phyloP scores from a whole-genome alignment of 2,888 invertebrate genomes.

The Dasysyrphus albostriatus region DNA sequence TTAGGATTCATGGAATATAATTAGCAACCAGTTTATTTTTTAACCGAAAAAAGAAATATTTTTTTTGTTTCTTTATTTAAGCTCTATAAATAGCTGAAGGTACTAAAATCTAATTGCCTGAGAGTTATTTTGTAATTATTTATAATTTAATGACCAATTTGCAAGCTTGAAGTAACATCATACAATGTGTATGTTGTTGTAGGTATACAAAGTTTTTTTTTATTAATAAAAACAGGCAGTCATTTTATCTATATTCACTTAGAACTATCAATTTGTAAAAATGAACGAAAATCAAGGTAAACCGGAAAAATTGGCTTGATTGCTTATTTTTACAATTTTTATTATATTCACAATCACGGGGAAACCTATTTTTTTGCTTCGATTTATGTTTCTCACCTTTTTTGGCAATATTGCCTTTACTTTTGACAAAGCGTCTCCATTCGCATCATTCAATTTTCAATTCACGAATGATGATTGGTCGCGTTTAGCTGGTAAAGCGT shows the following conservation, averaged over 20 bases:
- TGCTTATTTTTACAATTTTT: not conserved
- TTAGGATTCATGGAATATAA: not conserved
- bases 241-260: not conserved
- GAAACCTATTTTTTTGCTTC: no score
- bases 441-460: no score
- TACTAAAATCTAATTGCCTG: not conserved
- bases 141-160: conserved; percentile 1
- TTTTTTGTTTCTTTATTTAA: no score
- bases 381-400: no score
- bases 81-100: not conserved
- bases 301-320: conserved; percentile 19
- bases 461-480: no score
- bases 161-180: conserved; percentile 2
- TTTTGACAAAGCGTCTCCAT: no score
- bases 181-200: not conserved
- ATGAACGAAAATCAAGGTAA: conserved; percentile 15
- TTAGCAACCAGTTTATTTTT: not conserved
- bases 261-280: conserved; percentile 17
- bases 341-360: no score
- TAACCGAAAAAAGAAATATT: not conserved
- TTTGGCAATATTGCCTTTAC: no score
- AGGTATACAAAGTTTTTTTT: conserved; percentile 5
- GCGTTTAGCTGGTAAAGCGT: no score
- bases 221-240: conserved; percentile 1
- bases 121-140: conserved; percentile 21